These are phyloP conservation scores for Eurytoma californica DNA, from an alignment of 2,888 invertebrate genomes.

Conservation along the genomic window DNA sequence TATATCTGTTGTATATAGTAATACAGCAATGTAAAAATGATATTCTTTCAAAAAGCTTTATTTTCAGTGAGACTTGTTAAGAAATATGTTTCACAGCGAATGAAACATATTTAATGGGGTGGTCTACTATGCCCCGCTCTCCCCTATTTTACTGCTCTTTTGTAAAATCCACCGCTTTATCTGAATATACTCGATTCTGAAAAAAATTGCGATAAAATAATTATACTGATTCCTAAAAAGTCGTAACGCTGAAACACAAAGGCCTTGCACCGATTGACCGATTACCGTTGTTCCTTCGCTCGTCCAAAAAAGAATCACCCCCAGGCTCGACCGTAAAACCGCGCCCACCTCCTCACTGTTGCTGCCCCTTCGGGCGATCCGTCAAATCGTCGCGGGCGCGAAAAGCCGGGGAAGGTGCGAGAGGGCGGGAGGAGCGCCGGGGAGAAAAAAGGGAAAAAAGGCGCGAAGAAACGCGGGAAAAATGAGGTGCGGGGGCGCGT, in stretches of 20 bases:
- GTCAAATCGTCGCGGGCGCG: slow-evolving; percentile 18
- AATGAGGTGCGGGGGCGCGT: slow-evolving; percentile 2
- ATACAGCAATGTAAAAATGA: too few species aligned
- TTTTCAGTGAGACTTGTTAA: too few species aligned
- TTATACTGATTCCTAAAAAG: too few species aligned
- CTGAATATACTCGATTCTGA: too few species aligned
- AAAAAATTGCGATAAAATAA: too few species aligned
- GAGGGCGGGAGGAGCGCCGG: slow-evolving; percentile 1
- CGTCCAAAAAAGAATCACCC: not conserved
- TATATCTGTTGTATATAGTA: too few species aligned
- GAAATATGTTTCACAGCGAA: too few species aligned
- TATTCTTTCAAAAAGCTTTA: too few species aligned
- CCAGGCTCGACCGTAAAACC: not conserved
- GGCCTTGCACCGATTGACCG: not conserved
- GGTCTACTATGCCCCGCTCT: too few species aligned
- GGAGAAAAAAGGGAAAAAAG: not conserved
- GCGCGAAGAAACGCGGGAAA: slow-evolving; percentile 12
- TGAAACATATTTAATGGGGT: too few species aligned
- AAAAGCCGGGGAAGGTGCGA: slow-evolving; percentile 15
- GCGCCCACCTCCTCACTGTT: not conserved
- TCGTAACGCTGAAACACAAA: not conserved
- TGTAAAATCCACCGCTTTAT: too few species aligned
- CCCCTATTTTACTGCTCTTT: too few species aligned
- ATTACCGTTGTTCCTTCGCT: not conserved
- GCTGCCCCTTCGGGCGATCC: slow-evolving; percentile 10